phyloP scores from a whole-genome alignment of 2,888 invertebrate genomes.

The Caenorhabditis zanzibari region DNA sequence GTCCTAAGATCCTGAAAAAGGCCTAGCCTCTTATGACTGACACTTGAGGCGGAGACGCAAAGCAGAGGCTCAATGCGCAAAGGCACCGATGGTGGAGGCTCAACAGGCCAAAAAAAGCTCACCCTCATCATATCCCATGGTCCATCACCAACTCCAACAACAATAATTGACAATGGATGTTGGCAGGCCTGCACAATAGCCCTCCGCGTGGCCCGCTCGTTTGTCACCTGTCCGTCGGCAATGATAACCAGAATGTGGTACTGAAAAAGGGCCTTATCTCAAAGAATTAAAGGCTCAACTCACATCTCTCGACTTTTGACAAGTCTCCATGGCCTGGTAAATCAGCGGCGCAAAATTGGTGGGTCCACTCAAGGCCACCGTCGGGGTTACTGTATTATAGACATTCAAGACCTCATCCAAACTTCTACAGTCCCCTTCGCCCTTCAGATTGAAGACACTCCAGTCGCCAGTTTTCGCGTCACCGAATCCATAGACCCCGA shows the following conservation, averaged over 20 bases:
- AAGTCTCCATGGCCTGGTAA: constrained; percentile 85
- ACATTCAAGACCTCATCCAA: constrained; percentile 84
- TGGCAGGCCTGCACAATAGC: constrained; percentile 85
- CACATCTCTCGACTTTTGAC: constrained; percentile 84
- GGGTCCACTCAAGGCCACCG: constrained; percentile 85
- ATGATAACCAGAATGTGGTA: constrained; percentile 86
- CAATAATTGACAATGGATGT: constrained; percentile 85
- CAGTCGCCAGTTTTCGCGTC: constrained; percentile 85
- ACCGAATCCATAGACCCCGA: constrained; percentile 86
- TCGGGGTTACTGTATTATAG: constrained; percentile 85
- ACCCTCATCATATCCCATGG: constrained; percentile 85
- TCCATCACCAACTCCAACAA: constrained; percentile 86
- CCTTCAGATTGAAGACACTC: constrained; percentile 84
- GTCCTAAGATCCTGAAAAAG: too few relatives aligned
- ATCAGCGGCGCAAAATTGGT: constrained; percentile 86
- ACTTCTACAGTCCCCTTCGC: constrained; percentile 83
- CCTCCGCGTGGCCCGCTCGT: constrained; percentile 84
- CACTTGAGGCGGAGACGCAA: too few relatives aligned
- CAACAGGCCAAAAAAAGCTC: too few relatives aligned
- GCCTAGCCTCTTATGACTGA: too few relatives aligned
- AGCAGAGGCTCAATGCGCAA: background rate
- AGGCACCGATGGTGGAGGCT: too few relatives aligned
- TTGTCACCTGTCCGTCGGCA: constrained; percentile 86
- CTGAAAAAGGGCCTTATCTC: too few relatives aligned
- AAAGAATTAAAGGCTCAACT: too few relatives aligned